Conservation (phyloP, 2,797 vertebrate species). For the Picus viridis region DNA sequence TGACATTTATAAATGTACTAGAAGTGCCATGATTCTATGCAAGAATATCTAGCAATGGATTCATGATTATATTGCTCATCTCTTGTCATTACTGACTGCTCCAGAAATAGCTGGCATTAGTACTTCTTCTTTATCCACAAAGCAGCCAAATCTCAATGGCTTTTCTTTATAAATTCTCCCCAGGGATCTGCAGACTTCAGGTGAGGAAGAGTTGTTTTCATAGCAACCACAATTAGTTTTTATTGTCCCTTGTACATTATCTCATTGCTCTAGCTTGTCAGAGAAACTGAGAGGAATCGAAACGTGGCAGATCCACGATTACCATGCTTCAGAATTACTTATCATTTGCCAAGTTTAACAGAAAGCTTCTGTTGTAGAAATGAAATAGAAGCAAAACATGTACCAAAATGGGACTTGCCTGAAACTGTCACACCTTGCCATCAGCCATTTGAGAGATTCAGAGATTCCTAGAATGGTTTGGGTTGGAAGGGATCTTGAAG, state of each 20-base stretch:
- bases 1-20: neutral
- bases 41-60: neutral
- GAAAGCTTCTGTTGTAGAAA: neutral
- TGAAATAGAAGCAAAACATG: neutral
- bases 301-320: neutral
- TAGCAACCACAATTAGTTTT: neutral
- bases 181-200: neutral
- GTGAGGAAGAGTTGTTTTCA: neutral
- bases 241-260: neutral
- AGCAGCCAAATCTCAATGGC: neutral
- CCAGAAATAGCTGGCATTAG: neutral
- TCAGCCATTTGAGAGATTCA: neutral
- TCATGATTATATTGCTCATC: neutral
- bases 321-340: neutral
- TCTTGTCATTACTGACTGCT: neutral
- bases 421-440: neutral
- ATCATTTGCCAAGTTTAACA: neutral
- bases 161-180: neutral
- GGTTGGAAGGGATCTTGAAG: no score
- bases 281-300: constrained; percentile 5
- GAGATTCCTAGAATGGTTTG: no score
- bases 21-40: neutral
- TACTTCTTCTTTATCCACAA: neutral
- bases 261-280: neutral
- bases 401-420: neutral